Evolutionary conservation across 2,797 vertebrate species (phyloP), one percentile per base, ranked within the genome.

Genomic region (Coreius guichenoti): DNA sequence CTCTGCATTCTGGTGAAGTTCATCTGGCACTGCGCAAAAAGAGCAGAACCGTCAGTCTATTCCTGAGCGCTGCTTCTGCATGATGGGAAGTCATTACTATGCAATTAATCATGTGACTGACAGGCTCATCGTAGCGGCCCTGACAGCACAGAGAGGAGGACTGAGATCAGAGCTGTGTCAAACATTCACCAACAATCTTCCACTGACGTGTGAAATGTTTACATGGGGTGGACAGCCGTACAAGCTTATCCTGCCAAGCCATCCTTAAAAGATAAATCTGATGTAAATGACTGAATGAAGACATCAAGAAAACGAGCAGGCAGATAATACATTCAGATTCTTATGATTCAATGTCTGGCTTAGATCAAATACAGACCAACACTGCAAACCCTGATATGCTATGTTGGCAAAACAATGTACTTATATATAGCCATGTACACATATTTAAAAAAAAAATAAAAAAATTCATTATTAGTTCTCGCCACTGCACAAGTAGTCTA

Each of bases 11-110:
- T 49, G 80, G 26, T 49, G 65, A 78, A 82, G 73, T 77, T 81
- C 73, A 82, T 78, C 21, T 21, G 11, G 26, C 80, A 70, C 85
- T 82, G 65, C 23, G 63, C 80, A 76, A 77, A 86, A 58, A 70
- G 36, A 86, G 39, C 80, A 6, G 8, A 82, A 68, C 63, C 29
- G 16, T 70, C 74, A 70, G 51, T 82, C 80, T 73, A 29, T 82
- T 82, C 36, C 26, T 67, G 68, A 82, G 21, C 16, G 8, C 67
- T 85, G 80, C 80, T 56, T 49, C 61, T 70, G 80, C 80, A 70
- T 67, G 80, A 82, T 86, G 73, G 85, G 36, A 61, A 58, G 54
- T 86, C 85, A 82, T 86, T 82, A 77, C 85, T 49, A 76, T 51
- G 54, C 65, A 86, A 82, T 82, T 82, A 63, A 86, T 86, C 80